phyloP scores from a whole-genome alignment of 2,888 invertebrate genomes.

The Oscheius sp. region DNA sequence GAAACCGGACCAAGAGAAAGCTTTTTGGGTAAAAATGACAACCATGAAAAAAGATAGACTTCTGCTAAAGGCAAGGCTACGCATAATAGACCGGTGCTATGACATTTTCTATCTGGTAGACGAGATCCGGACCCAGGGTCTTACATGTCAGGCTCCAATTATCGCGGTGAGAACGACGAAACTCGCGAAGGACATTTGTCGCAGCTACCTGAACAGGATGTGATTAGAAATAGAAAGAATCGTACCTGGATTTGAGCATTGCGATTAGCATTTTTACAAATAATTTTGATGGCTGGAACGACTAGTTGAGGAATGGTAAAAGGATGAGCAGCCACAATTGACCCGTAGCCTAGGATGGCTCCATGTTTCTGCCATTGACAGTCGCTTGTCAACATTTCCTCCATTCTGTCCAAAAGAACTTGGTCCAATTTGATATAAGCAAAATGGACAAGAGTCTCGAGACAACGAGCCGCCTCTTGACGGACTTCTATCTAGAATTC shows the following conservation, averaged over 20 bases:
- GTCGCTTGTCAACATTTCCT: background rate
- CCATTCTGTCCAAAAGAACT: constrained; percentile 19
- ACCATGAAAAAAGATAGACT: background rate
- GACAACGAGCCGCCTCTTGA: constrained; percentile 49
- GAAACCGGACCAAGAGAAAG: background rate
- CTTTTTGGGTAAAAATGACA: background rate
- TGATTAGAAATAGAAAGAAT: background rate
- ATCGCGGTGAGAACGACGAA: constrained; percentile 48
- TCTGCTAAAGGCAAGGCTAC: constrained; percentile 12
- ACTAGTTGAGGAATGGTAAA: constrained; percentile 45
- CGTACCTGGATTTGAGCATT: constrained; percentile 37
- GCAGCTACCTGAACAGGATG: constrained; percentile 38
- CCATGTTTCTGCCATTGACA: constrained; percentile 41
- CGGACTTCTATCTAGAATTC: constrained; percentile 46
- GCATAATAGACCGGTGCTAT: constrained; percentile 56
- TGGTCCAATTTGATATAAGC: constrained; percentile 45
- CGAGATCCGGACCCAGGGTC: constrained; percentile 42
- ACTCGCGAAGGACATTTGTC: constrained; percentile 44
- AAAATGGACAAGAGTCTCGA: constrained; percentile 48
- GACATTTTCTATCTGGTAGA: constrained; percentile 54
- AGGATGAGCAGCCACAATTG: constrained; percentile 48
- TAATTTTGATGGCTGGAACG: constrained; percentile 37
- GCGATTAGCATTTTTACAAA: constrained; percentile 31
- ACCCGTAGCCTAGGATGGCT: constrained; percentile 44
- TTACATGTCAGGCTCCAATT: constrained; percentile 40